These are phyloP conservation scores for Fulmarus glacialis DNA, from an alignment of 2,113 vertebrate genomes.

Conservation along the genomic window DNA sequence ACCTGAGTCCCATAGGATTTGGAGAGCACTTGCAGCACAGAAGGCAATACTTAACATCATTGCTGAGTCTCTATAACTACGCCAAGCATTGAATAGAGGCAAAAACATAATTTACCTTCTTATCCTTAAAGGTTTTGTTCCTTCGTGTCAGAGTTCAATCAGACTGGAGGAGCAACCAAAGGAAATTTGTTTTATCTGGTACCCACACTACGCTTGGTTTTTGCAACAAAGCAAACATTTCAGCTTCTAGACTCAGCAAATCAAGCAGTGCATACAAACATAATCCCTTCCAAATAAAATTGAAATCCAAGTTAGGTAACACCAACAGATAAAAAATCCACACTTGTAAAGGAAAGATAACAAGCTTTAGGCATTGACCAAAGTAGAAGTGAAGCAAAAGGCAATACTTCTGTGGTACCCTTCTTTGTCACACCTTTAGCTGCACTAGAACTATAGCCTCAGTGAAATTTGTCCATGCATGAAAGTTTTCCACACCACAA, in stretches of 20 bases:
- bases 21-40: neutral
- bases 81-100: neutral
- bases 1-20: neutral
- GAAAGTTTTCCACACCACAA: neutral
- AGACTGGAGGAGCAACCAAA: neutral
- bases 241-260: neutral
- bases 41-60: conserved; percentile 9
- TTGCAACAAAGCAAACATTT: conserved; percentile 19
- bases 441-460: neutral
- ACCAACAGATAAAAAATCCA: neutral
- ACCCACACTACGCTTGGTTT: neutral
- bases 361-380: neutral
- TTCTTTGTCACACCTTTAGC: neutral
- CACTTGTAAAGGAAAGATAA: neutral
- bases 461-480: neutral
- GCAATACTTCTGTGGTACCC: neutral
- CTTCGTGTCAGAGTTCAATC: neutral
- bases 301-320: neutral
- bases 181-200: neutral
- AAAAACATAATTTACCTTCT: neutral
- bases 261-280: neutral
- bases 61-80: neutral
- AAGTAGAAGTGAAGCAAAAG: neutral
- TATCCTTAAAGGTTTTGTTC: neutral
- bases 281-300: conserved; percentile 30